Conservation (phyloP, 2,797 vertebrate species). For the Lophius americanus region DNA sequence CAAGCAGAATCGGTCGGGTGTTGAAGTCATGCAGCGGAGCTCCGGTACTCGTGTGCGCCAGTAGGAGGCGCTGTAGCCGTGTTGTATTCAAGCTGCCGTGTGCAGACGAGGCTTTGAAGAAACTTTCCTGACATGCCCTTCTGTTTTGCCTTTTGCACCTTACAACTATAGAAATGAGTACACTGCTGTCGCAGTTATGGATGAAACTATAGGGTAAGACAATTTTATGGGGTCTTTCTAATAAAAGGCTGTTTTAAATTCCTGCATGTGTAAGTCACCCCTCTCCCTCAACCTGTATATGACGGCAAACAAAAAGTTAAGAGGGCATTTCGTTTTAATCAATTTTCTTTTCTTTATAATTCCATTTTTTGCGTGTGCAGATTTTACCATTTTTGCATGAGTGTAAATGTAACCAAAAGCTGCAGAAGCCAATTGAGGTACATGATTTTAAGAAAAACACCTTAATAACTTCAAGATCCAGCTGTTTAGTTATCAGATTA, state of each 20-base stretch:
- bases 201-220: background rate
- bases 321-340: too few species aligned
- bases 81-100: conserved; percentile 79
- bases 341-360: too few species aligned
- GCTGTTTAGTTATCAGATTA: conserved; percentile 52
- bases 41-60: conserved; percentile 69
- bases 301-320: too few species aligned
- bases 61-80: conserved; percentile 96
- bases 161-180: background rate
- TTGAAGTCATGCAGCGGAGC: conserved; percentile 8
- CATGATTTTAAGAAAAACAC: conserved; percentile 27
- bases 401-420: background rate
- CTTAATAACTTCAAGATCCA: conserved; percentile 26
- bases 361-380: too few species aligned
- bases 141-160: conserved; percentile 52
- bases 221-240: background rate
- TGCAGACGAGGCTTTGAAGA: conserved; percentile 56
- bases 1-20: conserved; percentile 26
- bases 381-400: too few species aligned
- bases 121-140: conserved; percentile 74
- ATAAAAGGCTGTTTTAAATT: background rate
- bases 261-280: too few species aligned
- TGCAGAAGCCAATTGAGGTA: background rate
- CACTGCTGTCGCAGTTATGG: background rate
- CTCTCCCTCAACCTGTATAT: too few species aligned